Evolutionary conservation across 2,113 vertebrate genomes (phyloP).

Genomic region (Gavialis gangeticus): DNA sequence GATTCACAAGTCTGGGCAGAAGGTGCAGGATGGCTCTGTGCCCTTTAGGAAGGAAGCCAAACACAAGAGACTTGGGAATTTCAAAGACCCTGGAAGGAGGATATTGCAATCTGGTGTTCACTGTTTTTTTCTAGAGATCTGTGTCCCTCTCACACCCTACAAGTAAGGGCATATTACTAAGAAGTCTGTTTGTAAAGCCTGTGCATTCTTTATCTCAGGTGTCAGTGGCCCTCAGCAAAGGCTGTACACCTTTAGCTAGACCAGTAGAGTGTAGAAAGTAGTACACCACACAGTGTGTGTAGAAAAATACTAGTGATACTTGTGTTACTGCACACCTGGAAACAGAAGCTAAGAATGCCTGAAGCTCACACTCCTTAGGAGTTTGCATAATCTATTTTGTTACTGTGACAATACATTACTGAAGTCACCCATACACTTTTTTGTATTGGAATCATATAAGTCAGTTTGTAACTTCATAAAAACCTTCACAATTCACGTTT

Average conservation of each 20-base stretch:
- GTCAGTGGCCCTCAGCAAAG: no score
- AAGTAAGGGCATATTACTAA: no score
- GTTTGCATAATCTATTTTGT: not conserved
- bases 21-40: no score
- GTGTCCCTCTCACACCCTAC: no score
- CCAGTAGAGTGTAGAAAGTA: not conserved
- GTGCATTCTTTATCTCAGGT: no score
- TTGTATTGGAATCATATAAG: not conserved
- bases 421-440: not conserved
- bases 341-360: constrained; percentile 17
- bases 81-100: no score
- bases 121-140: no score
- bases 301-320: constrained; percentile 19
- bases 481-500: not conserved
- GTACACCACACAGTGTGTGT: not conserved
- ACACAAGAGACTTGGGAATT: no score
- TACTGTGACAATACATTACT: not conserved
- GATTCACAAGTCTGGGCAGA: no score
- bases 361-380: not conserved
- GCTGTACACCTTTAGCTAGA: not conserved
- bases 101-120: no score
- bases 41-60: no score
- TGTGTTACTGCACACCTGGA: not conserved
- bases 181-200: no score
- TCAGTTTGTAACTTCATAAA: not conserved